Percentiles rank a stretch among this genome's conserved stretches.
phyloP scores from a whole-genome alignment of 2,888 invertebrate genomes.

The Diarsia dahlii region DNA sequence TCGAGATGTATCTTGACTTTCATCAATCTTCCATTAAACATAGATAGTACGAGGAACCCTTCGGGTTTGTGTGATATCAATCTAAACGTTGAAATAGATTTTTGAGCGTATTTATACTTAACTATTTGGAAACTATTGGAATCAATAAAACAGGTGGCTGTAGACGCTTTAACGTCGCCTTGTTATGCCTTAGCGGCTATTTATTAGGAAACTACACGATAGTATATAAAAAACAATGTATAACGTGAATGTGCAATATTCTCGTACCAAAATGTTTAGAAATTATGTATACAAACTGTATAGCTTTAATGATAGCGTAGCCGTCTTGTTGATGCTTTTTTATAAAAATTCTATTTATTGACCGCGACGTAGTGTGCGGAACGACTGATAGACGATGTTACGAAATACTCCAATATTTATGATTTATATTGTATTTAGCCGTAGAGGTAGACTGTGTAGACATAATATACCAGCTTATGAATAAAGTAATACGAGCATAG shows the following conservation, averaged over 20 bases:
- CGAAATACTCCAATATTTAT: slow-evolving; percentile 87
- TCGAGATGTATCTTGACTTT: slow-evolving; percentile 43
- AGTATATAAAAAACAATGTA: slow-evolving; percentile 71
- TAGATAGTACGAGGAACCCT: slow-evolving; percentile 56
- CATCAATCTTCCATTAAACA: slow-evolving; percentile 67
- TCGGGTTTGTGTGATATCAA: slow-evolving; percentile 67
- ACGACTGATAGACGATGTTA: slow-evolving; percentile 88
- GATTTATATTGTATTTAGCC: slow-evolving; percentile 85
- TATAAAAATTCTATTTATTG: slow-evolving; percentile 89
- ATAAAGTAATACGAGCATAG: slow-evolving; percentile 83
- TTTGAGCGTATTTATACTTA: slow-evolving; percentile 60
- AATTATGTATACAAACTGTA: slow-evolving; percentile 89
- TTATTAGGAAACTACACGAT: slow-evolving; percentile 74
- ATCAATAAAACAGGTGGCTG: slow-evolving; percentile 70
- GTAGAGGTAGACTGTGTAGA: slow-evolving; percentile 79
- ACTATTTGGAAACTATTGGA: slow-evolving; percentile 60
- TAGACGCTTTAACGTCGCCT: slow-evolving; percentile 82
- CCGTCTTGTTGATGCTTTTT: slow-evolving; percentile 90
- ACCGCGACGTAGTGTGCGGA: slow-evolving; percentile 87
- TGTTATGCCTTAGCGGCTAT: slow-evolving; percentile 83
- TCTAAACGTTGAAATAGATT: slow-evolving; percentile 61
- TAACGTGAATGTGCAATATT: slow-evolving; percentile 88
- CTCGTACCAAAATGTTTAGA: slow-evolving; percentile 89
- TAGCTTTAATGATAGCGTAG: slow-evolving; percentile 90
- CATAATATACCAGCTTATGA: slow-evolving; percentile 83